Base-by-base conservation (phyloP, 2,113 vertebrate genomes). In the Eolophus roseicapilla region DNA sequence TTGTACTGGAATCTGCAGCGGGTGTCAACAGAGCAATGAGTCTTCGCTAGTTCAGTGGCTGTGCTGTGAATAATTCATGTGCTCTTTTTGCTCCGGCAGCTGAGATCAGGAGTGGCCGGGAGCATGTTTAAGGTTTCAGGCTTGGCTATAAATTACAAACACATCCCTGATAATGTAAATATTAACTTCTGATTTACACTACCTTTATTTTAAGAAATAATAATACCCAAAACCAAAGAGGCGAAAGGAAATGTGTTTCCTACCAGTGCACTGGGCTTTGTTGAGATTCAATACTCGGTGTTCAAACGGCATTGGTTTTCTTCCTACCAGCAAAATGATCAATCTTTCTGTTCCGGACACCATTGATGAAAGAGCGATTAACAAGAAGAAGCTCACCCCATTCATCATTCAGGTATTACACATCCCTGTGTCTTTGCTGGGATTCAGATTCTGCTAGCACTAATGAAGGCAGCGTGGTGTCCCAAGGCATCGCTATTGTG, bases 291-390 rank as follows among this genome's bases (percentile, higher is more conserved):
- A 39, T 69, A n/a, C 8, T 78, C 50, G 63, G 35, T n/a, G 13
- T 79, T 88, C 23, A 68, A 55, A 75, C 89, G 9, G 65, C 60
- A 39, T 7, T 75, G 29, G 15, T 90, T 88, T 88, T 95, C 33
- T 20, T 64, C 53, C 44, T 95, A 92, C 46, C 97, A 99, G 99
- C 97, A 99, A 99, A 98, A 99, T 99, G 98, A 99, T 99, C 97
- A 99, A 99, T 95, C 98, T 99, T 93, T 99, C 99, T 73, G 99
- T 99, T 88, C 98, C 99, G 12, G 99, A 99, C 96, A 99, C 99
- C 19, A 99, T 99, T 84, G 99, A 99, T 63, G 99, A 99, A 97
- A 98, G 99, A 96, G 99, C 99, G 78, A 99, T 99, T 95, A 99
- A 99, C 94, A 99, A 99, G 97, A 99, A 99, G 97, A 99, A 99